Evolutionary conservation across 2,888 invertebrate species (phyloP), one percentile per base, ranked within the genome.

Genomic region (Mimachlamys varia): DNA sequence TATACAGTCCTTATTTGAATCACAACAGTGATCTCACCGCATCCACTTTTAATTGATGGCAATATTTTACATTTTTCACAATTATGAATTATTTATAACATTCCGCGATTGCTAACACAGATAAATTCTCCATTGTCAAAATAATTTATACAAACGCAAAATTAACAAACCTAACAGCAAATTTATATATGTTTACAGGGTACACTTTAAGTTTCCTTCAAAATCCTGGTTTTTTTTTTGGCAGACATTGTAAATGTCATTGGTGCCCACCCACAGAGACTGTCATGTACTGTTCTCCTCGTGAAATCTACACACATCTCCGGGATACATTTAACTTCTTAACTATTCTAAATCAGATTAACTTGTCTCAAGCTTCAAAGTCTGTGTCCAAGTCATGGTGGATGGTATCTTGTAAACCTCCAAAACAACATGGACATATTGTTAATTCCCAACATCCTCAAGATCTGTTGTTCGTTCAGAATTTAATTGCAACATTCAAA

Each of bases 21-120:
- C 76, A 76, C 33, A 27, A 76, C 33, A 76, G 22, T 76, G 12
- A 58, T 22, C 58, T 58, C 76, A 76, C 13, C 27, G 12, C 12
- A 76, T 76, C 33, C 76, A 33, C 33, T 76, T 76, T 76, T 76
- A 76, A 76, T 76, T 76, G 76, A 76, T 76, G 76, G 33, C 76
- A 76, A 27, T 76, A 33, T 76, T 76, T 76, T 76, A 76, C 12
- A 76, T 76, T 76, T 76, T 76, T 76, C 76, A 76, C 76, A 76
- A 76, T 76, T 76, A 76, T 76, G 33, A 76, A 76, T 76, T 33
- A 76, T 76, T 76, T 76, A 76, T 76, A 76, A 76, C 76, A 33
- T 33, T 76, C 33, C 1, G 76, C 12, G 76, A 76, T 76, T 15
- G 12, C 76, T 76, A 76, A 76, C 76, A 27, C 12, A 76, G 27